Evolutionary conservation across 2,888 invertebrate species (phyloP).

Genomic region (Xestia ashworthii): DNA sequence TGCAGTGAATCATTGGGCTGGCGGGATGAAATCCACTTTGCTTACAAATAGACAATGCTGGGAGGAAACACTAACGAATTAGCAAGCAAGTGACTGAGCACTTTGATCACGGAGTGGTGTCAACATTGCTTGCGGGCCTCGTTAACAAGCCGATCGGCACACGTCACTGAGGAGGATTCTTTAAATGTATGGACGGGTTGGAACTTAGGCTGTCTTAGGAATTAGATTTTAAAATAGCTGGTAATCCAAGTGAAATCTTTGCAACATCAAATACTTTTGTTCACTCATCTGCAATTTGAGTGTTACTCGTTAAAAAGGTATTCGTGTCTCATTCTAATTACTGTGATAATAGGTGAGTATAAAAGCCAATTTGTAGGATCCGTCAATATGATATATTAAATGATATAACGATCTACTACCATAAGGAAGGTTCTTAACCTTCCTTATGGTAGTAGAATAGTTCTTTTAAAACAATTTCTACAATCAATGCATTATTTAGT

Average conservation of each 20-base stretch:
- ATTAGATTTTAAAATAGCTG: conserved; percentile 47
- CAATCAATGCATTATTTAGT: background rate
- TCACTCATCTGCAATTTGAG: background rate
- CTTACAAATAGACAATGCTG: conserved; percentile 81
- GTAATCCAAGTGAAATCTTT: conserved; percentile 13
- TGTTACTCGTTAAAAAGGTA: background rate
- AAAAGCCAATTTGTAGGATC: no score
- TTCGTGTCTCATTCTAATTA: background rate
- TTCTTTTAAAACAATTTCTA: background rate
- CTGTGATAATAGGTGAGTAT: background rate
- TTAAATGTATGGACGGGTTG: conserved; percentile 37
- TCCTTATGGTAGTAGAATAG: background rate
- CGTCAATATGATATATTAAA: no score
- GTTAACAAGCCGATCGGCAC: conserved; percentile 86
- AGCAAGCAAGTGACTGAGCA: conserved; percentile 62
- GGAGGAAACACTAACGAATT: conserved; percentile 70
- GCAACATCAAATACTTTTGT: background rate
- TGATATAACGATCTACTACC: no score
- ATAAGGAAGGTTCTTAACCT: no score
- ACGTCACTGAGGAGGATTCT: conserved; percentile 70
- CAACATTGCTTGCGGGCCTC: conserved; percentile 84
- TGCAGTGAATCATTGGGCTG: conserved; percentile 65
- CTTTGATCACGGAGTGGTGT: conserved; percentile 86
- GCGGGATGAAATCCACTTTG: conserved; percentile 66
- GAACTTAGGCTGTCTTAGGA: conserved; percentile 8